Conservation (phyloP, 2,113 vertebrate species). For the Chascanopsetta lugubris region DNA sequence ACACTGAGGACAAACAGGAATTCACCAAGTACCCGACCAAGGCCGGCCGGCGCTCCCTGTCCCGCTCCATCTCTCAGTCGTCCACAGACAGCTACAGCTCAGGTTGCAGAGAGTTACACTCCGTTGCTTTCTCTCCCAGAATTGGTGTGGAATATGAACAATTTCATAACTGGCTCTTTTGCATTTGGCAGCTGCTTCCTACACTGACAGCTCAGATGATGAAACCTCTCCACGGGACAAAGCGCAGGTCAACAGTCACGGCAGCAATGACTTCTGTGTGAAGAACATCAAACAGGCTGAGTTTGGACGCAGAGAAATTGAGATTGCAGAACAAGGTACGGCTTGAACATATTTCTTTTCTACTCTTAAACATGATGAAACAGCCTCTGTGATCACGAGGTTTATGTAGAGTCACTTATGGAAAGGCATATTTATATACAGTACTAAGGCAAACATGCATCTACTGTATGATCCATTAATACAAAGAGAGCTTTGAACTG, state of each 20-base stretch:
- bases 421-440: neutral
- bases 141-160: constrained; percentile 15
- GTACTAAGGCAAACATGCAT: neutral
- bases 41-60: constrained; percentile 93
- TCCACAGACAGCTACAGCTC: constrained; percentile 99
- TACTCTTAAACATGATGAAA: neutral
- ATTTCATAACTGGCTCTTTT: constrained; percentile 38
- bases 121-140: neutral
- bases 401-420: constrained; percentile 2
- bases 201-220: constrained; percentile 98
- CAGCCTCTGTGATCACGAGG: neutral
- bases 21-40: constrained; percentile 97
- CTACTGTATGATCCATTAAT: neutral
- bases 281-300: constrained; percentile 99
- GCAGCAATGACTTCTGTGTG: constrained; percentile 97
- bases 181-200: constrained; percentile 88
- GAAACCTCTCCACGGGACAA: constrained; percentile 96
- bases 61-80: constrained; percentile 97
- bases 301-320: constrained; percentile 96
- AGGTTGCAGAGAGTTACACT: constrained; percentile 74
- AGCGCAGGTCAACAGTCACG: constrained; percentile 94
- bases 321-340: constrained; percentile 97
- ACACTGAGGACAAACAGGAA: constrained; percentile 95
- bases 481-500: constrained; percentile 28
- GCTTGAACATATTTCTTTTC: neutral